Evolutionary conservation across 2,113 vertebrate genomes (phyloP).

Genomic region (Tragelaphus imberbis): DNA sequence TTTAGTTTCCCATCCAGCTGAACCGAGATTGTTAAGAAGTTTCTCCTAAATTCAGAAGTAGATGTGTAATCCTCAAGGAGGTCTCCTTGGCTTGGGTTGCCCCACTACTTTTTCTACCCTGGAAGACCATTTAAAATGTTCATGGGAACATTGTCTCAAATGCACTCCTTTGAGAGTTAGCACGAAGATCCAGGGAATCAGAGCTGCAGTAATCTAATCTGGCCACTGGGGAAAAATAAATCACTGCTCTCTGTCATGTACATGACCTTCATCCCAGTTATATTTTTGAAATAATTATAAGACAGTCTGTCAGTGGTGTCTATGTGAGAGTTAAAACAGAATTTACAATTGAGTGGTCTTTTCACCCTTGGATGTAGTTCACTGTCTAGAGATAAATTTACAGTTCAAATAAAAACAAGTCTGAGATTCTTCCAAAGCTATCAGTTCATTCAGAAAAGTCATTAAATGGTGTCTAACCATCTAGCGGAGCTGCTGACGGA

Average conservation of each 20-base stretch:
- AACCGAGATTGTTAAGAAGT: background rate
- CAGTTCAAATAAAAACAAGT: conserved; percentile 8
- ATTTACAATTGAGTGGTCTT: conserved; percentile 52
- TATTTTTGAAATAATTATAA: conserved; percentile 78
- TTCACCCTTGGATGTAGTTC: conserved; percentile 6
- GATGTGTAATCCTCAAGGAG: background rate
- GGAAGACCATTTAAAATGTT: background rate
- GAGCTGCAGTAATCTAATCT: conserved; percentile 56
- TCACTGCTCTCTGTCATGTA: conserved; percentile 68
- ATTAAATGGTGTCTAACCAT: background rate
- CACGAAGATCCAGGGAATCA: conserved; percentile 37
- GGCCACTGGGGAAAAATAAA: conserved; percentile 67
- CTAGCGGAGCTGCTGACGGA: background rate
- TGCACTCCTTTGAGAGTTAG: background rate
- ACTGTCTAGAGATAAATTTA: conserved; percentile 39
- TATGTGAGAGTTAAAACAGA: conserved; percentile 74
- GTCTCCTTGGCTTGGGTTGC: background rate
- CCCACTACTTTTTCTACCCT: background rate
- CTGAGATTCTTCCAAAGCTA: conserved; percentile 47
- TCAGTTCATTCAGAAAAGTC: conserved; percentile 27
- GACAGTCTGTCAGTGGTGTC: conserved; percentile 67
- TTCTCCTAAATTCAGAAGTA: background rate
- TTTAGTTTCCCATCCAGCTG: background rate
- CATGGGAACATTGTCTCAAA: background rate
- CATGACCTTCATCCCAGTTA: conserved; percentile 69